These are phyloP conservation scores for Cataglyphis cursor DNA, from an alignment of 2,888 invertebrate species.

Conservation along the genomic window DNA sequence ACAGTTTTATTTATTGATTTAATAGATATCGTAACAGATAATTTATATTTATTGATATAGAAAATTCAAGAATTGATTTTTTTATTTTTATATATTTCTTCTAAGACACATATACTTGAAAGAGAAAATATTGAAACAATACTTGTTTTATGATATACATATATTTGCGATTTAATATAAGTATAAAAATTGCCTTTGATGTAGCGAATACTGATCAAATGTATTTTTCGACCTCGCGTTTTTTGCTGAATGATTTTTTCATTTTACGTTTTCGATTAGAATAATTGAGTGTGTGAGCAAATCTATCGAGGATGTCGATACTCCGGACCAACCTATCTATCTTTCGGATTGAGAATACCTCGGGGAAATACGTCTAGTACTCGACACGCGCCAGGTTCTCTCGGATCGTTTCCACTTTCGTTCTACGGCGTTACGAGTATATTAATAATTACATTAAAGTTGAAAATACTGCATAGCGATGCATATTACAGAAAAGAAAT, in stretches of 20 bases:
- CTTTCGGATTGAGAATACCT: constrained; percentile 67
- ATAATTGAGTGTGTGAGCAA: constrained; percentile 56
- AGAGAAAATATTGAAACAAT: neutral
- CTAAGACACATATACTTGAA: neutral
- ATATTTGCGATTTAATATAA: neutral
- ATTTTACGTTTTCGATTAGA: constrained; percentile 10
- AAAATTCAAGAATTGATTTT: neutral
- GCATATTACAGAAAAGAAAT: neutral
- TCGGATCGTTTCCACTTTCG: constrained; percentile 59
- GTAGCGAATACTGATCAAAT: neutral
- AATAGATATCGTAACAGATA: neutral
- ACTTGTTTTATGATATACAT: neutral
- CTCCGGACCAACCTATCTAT: constrained; percentile 56
- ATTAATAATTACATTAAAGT: constrained; percentile 40
- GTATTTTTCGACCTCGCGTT: too few relatives aligned
- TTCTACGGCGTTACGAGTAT: constrained; percentile 15
- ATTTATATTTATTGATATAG: neutral
- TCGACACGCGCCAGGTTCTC: constrained; percentile 56
- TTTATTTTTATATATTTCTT: neutral
- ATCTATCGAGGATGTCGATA: constrained; percentile 63
- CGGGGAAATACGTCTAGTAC: constrained; percentile 70
- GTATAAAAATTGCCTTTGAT: constrained; percentile 1
- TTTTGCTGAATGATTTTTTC: neutral
- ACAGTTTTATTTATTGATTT: neutral
- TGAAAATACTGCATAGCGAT: neutral